These are phyloP conservation scores for Damaliscus lunatus DNA, from an alignment of 2,113 vertebrate genomes.

Conservation along the genomic window DNA sequence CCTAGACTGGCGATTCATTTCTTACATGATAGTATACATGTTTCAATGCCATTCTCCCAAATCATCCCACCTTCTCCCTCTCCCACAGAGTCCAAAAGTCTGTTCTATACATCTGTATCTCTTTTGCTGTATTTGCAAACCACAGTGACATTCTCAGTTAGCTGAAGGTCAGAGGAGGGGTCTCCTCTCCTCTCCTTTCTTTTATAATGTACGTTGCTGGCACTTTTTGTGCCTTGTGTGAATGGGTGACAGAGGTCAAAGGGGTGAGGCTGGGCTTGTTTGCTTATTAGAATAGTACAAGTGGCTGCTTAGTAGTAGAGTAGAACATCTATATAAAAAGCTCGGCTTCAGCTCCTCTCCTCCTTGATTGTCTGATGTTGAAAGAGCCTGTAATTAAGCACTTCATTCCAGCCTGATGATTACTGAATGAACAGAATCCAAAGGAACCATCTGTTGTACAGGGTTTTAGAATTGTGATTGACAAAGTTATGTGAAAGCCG, in stretches of 20 bases:
- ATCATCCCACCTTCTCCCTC: too few relatives aligned
- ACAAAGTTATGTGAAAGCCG: neutral
- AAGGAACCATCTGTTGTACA: neutral
- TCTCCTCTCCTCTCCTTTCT: neutral
- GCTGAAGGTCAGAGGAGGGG: neutral
- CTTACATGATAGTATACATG: too few relatives aligned
- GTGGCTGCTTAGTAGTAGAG: neutral
- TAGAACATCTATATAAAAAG: neutral
- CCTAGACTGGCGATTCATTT: too few relatives aligned
- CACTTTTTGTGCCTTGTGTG: neutral
- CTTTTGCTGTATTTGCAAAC: neutral
- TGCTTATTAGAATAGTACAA: neutral
- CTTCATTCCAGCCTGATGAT: neutral
- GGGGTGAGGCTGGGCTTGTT: neutral
- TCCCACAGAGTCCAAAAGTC: too few relatives aligned
- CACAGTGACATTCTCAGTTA: neutral
- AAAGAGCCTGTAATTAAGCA: neutral
- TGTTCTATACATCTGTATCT: too few relatives aligned
- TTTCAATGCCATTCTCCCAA: too few relatives aligned
- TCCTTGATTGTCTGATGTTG: neutral
- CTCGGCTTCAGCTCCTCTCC: neutral
- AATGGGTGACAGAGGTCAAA: neutral
- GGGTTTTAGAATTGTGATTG: neutral
- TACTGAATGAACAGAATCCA: slow-evolving; percentile 17
- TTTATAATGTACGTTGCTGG: neutral